Percentiles rank a stretch among this genome's conserved stretches.
These are phyloP conservation scores for Echinometra lucunter DNA, from an alignment of 53 echinoderm and acorn worm species.

Conservation along the genomic window DNA sequence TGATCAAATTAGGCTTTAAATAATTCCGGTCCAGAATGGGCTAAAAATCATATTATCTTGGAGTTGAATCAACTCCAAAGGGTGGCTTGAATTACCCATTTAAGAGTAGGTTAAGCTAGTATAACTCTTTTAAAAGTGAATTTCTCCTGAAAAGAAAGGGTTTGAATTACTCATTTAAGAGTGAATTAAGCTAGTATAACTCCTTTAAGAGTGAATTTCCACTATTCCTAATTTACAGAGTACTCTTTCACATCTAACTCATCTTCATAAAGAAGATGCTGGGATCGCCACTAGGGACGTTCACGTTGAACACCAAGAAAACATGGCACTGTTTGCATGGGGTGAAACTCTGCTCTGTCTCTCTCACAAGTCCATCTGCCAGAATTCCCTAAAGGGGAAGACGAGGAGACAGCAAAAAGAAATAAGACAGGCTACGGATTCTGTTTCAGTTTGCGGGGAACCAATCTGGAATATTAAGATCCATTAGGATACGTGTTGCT, in stretches of 20 bases:
- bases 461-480: conserved; percentile 56
- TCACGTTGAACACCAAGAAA: neutral
- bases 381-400: neutral
- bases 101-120: too few species aligned
- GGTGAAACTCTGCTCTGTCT: neutral
- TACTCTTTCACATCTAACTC: neutral
- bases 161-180: too few species aligned
- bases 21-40: too few species aligned
- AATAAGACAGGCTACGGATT: neutral
- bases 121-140: too few species aligned
- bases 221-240: too few species aligned
- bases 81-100: too few species aligned
- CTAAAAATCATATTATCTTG: too few species aligned
- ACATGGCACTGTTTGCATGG: conserved; percentile 14
- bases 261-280: neutral
- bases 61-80: too few species aligned
- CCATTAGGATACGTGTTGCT: conserved; percentile 59
- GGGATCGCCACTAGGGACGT: neutral
- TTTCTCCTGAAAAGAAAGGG: too few species aligned
- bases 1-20: too few species aligned
- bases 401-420: conserved; percentile 15
- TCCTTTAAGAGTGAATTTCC: too few species aligned
- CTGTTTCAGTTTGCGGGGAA: conserved; percentile 25
- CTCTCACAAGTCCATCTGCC: conserved; percentile 7
- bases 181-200: too few species aligned